Evolutionary conservation across 1,140 invertebrate species (phyloP), one percentile per base, ranked within the genome.

Genomic region (Ruditapes philippinarum): DNA sequence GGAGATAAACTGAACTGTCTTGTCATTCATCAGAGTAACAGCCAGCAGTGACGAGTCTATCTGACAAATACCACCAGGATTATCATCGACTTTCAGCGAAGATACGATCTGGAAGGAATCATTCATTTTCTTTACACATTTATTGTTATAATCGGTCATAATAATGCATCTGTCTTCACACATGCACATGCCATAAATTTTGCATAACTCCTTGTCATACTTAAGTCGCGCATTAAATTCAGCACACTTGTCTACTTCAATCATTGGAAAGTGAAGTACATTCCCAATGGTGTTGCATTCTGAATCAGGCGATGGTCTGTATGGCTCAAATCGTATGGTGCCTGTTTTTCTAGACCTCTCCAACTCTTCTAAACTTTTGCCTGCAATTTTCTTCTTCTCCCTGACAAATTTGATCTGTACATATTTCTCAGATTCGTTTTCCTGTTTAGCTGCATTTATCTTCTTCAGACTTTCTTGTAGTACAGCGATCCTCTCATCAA

Each of bases 131-230:
- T 68, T 68, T 11, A 68, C 2, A 2, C 62, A 19, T 9, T 68
- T 33, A 28, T 68, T 68, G 62, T 68, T 68, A 28, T 33, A 36
- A 68, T 68, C 62, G 19, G 62, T 33, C n/a, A 68, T 68, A 31
- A 68, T 19, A 1, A 68, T 31, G 19, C 19, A 2, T 9, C 62
- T 28, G 4, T 68, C 25, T 36, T 5, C 11, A 31, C 25, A 68
- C 2, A 36, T 5, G 28, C 28, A 68, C n/a, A 68, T 68, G 12
- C 7, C 33, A 9, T 3, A 31, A 2, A 68, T 68, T 31, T 9
- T 31, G n/a, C 33, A 33, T 4, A 33, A 9, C 11, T 3, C n/a
- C 11, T 36, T 33, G 19, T 68, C 28, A 7, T 11, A 2, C 4
- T 9, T 28, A 68, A 14, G 25, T 68, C 12, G 2, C 19, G 33